Evolutionary conservation across 2,113 vertebrate genomes (phyloP).

Genomic region (Aptenodytes patagonicus): DNA sequence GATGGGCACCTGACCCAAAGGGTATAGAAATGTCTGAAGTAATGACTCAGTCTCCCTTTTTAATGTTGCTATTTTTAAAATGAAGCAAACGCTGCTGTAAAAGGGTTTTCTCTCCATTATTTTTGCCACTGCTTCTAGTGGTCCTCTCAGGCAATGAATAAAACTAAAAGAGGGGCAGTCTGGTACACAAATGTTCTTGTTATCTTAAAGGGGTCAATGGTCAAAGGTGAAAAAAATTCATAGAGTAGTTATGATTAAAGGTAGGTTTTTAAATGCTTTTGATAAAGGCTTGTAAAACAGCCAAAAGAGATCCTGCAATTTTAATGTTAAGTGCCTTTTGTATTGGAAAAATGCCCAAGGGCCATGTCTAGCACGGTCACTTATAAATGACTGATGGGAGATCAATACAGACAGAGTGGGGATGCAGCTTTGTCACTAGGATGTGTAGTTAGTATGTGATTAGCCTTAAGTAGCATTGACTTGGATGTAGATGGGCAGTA

Average conservation of each 20-base stretch:
- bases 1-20: not conserved
- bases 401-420: conserved; percentile 81
- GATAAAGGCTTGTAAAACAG: conserved; percentile 59
- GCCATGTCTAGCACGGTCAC: conserved; percentile 81
- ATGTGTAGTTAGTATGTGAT: conserved; percentile 79
- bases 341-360: conserved; percentile 83
- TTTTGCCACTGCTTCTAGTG: not conserved
- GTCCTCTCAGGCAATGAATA: not conserved
- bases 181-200: not conserved
- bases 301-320: conserved; percentile 70
- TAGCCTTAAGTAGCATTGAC: conserved; percentile 58
- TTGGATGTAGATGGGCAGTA: conserved; percentile 27
- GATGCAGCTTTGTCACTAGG: conserved; percentile 80
- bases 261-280: conserved; percentile 54
- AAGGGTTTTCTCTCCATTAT: not conserved
- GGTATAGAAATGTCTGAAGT: not conserved
- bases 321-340: conserved; percentile 86
- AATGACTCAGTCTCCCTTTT: not conserved
- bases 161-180: not conserved
- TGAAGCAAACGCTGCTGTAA: not conserved
- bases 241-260: conserved; percentile 46
- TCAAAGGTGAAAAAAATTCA: conserved; percentile 54
- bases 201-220: conserved; percentile 36
- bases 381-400: conserved; percentile 84
- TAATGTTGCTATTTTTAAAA: not conserved